These are phyloP conservation scores for Notocelia uddmanniana DNA, from an alignment of 2,888 invertebrate species.

Conservation along the genomic window DNA sequence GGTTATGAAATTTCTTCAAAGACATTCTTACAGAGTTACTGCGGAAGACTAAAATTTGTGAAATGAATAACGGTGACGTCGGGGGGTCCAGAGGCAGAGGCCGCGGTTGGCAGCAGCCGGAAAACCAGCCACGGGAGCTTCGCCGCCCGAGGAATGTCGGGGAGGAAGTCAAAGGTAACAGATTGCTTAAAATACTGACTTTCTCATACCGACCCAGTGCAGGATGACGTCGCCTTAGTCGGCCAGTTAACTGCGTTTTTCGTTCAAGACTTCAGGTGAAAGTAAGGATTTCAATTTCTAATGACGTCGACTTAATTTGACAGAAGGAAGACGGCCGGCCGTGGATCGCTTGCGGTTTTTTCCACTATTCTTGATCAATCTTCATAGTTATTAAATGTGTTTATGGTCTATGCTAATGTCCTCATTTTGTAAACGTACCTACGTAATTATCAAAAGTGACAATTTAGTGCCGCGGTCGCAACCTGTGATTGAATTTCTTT, in stretches of 20 bases:
- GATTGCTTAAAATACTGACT: constrained; percentile 54
- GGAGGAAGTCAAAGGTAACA: constrained; percentile 74
- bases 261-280: constrained; percentile 77
- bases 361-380: constrained; percentile 18
- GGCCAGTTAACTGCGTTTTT: constrained; percentile 66
- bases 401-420: constrained; percentile 21
- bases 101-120: constrained; percentile 81
- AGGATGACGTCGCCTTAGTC: constrained; percentile 68
- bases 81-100: constrained; percentile 82
- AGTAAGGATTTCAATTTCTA: constrained; percentile 80
- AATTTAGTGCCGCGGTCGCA: constrained; percentile 21
- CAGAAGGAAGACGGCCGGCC: constrained; percentile 64
- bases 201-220: constrained; percentile 58
- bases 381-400: constrained; percentile 13
- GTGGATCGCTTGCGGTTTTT: constrained; percentile 51
- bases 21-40: constrained; percentile 57
- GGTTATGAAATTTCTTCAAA: constrained; percentile 73
- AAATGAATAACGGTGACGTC: constrained; percentile 84
- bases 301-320: constrained; percentile 77
- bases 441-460: constrained; percentile 40
- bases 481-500: constrained; percentile 25
- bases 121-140: constrained; percentile 79
- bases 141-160: constrained; percentile 73
- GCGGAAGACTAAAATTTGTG: constrained; percentile 59
- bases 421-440: constrained; percentile 35